Evolutionary conservation across 2,797 vertebrate species (phyloP), one percentile per base, ranked within the genome.

Genomic region (Craterocephalus amniculus): DNA sequence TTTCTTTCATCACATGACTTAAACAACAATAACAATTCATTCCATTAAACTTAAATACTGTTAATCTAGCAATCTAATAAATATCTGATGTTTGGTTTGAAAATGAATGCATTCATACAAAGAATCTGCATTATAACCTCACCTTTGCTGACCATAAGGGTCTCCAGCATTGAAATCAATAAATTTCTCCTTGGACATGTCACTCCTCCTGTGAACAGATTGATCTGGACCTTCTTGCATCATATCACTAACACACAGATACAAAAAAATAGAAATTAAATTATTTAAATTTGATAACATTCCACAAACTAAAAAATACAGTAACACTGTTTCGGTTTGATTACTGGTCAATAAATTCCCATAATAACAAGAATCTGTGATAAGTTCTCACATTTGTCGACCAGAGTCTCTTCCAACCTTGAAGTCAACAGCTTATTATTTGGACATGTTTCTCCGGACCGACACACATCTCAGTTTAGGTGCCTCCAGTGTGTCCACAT

Each of bases 111-210:
- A 36, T 13, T 36, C 12, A 32, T 36, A 4, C 12, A 11, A 36
- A 36, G 35, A 36, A 24, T 45, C 24, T 34, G 0, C 7, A 32
- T 11, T 27, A 20, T 34, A 36, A 13, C 14, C 61, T 72, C 31
- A 78, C 74, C 4, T 63, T 43, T 59, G 14, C 3, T 43, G 1
- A 6, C 57, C 40, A 57, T 18, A 2, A 0, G 3, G 6, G 1
- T 2, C 18, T 16, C 22, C 35, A 35, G 13, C 4, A 4, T 58
- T 58, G 13, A 78, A 78, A 0, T 2, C 0, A n/a, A 69, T 6
- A 0, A 34, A 6, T 0, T 64, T 0, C 4, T 0, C 0, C 34
- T 5, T 71, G 6, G 67, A 78, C 3, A 0, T 0, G 10, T 36
- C 11, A 14, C 31, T 75, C 70, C 13, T 31, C 29, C 29, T 34